Percentiles rank a stretch among this genome's conserved stretches.
phyloP scores from a whole-genome alignment of 2,888 invertebrate genomes.

The Lamellibrachia satsuma region DNA sequence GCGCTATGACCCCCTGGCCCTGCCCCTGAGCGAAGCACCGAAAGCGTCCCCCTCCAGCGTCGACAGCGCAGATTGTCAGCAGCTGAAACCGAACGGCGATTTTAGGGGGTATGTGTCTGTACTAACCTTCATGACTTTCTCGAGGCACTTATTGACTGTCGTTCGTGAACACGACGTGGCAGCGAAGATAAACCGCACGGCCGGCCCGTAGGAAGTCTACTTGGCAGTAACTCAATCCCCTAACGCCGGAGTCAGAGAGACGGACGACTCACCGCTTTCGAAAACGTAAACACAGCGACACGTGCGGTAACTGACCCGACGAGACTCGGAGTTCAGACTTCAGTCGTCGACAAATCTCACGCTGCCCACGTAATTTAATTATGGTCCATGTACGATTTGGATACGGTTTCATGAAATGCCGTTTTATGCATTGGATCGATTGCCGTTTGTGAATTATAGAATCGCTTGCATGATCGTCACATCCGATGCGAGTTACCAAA shows the following conservation, averaged over 20 bases:
- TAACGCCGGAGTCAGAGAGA: constrained; percentile 7
- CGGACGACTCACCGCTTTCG: not conserved
- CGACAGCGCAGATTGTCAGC: not conserved
- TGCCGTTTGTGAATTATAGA: not conserved
- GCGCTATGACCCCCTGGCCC: not conserved
- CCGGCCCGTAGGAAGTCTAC: constrained; percentile 13
- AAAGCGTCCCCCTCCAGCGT: not conserved
- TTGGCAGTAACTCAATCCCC: constrained; percentile 13
- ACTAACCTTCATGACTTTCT: constrained; percentile 7
- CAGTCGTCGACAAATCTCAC: not conserved
- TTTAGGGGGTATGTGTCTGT: not conserved
- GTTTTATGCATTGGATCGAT: not conserved
- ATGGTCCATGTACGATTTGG: not conserved
- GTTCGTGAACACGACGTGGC: not conserved
- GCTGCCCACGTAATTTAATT: not conserved
- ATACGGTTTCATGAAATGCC: not conserved
- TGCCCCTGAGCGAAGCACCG: not conserved
- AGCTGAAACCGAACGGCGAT: not conserved
- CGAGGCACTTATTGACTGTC: not conserved
- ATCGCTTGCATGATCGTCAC: not conserved
- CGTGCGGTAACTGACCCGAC: not conserved
- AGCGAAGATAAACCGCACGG: not conserved
- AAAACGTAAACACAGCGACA: constrained; percentile 14
- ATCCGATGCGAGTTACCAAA: not conserved
- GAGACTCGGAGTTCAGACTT: not conserved